Conservation (phyloP, 2,113 vertebrate genomes). For the Macrotis lagotis region DNA sequence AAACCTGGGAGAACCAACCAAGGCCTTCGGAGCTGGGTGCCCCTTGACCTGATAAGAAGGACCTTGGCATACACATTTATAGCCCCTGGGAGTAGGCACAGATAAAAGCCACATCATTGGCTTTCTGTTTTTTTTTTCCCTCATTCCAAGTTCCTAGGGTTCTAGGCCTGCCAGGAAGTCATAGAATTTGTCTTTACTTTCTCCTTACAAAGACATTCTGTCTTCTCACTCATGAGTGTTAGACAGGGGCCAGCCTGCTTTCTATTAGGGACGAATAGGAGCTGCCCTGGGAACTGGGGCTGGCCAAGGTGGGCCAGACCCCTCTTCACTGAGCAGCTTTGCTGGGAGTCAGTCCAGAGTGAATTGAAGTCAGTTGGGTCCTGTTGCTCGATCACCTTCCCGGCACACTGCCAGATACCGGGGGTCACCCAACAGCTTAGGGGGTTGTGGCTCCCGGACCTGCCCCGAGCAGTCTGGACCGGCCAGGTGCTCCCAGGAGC, state of each 20-base stretch:
- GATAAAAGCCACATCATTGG: no score
- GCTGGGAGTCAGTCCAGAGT: background rate
- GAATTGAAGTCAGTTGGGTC: background rate
- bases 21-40: background rate
- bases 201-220: constrained; percentile 9
- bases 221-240: background rate
- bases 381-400: background rate
- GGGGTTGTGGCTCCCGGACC: constrained; percentile 46
- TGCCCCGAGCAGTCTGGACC: background rate
- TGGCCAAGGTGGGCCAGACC: background rate
- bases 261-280: background rate
- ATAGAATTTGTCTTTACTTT: constrained; percentile 22
- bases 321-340: background rate
- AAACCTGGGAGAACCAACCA: no score
- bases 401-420: constrained; percentile 24
- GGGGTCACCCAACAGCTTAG: background rate
- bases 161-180: background rate
- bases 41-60: background rate
- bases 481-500: constrained; percentile 29
- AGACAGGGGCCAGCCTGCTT: background rate
- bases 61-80: background rate
- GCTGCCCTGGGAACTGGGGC: background rate
- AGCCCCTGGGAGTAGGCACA: background rate
- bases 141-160: constrained; percentile 21
- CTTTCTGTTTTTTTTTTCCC: background rate